These are phyloP conservation scores for Arenaria interpres DNA, from an alignment of 2,113 vertebrate genomes.

Conservation along the genomic window DNA sequence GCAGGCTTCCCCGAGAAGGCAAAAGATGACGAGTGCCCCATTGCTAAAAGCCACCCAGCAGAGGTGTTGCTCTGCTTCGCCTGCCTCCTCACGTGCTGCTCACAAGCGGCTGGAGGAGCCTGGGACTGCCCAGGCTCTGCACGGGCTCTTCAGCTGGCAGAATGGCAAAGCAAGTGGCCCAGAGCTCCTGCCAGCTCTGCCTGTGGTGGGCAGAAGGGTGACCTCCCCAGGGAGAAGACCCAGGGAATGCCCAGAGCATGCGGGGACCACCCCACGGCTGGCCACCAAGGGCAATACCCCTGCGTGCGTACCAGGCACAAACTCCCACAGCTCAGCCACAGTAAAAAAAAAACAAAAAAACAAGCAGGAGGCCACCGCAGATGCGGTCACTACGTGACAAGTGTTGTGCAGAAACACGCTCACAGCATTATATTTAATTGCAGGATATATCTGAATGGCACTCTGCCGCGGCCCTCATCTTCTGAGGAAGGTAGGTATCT, in stretches of 20 bases:
- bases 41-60: neutral
- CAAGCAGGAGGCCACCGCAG: rapidly evolving
- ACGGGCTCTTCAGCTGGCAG: rapidly evolving
- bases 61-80: neutral
- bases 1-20: rapidly evolving
- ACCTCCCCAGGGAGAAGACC: neutral
- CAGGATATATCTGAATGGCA: neutral
- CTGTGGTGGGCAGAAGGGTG: rapidly evolving
- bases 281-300: too few relatives aligned
- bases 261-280: neutral
- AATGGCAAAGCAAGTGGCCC: neutral
- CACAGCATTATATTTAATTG: neutral
- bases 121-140: neutral
- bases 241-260: neutral
- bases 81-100: rapidly evolving
- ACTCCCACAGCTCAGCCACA: neutral
- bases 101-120: rapidly evolving
- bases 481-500: neutral
- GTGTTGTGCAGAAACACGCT: neutral
- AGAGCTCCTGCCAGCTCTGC: neutral
- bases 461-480: rapidly evolving
- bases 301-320: rapidly evolving
- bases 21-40: rapidly evolving
- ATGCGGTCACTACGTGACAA: rapidly evolving
- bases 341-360: neutral